Percentiles rank a stretch among this genome's conserved stretches.
Evolutionary conservation across 2,113 vertebrate genomes (phyloP).

Genomic region (Smithornis capensis): DNA sequence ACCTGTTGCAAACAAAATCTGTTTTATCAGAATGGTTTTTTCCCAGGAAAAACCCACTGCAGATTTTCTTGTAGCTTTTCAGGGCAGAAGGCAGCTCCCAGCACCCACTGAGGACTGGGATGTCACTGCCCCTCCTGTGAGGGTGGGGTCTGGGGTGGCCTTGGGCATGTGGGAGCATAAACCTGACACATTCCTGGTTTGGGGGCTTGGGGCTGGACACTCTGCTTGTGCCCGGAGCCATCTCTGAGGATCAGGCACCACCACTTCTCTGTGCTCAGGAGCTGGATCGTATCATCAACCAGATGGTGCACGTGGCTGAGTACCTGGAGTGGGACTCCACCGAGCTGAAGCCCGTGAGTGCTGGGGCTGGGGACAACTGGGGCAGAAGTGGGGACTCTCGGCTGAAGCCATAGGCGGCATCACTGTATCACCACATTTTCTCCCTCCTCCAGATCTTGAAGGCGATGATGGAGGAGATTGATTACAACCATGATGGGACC

Average conservation of each 20-base stretch:
- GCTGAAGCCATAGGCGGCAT: neutral
- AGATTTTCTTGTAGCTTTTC: neutral
- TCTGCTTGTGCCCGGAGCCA: accelerated
- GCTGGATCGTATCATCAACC: constrained; percentile 90
- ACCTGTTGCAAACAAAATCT: neutral
- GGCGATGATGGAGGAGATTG: constrained; percentile 85
- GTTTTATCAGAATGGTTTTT: neutral
- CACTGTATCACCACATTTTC: accelerated
- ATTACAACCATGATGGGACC: constrained; percentile 85
- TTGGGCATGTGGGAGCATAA: accelerated
- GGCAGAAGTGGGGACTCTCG: accelerated
- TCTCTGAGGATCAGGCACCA: accelerated
- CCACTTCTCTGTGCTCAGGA: constrained; percentile 65
- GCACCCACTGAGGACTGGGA: neutral
- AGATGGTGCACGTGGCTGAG: constrained; percentile 94
- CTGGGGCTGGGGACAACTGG: neutral
- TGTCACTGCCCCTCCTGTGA: accelerated
- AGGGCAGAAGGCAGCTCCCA: neutral
- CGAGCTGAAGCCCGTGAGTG: constrained; percentile 85
- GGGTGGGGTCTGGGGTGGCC: accelerated
- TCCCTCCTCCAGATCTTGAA: constrained; percentile 72
- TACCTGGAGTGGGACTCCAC: constrained; percentile 95
- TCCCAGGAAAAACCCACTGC: neutral
- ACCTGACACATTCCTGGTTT: accelerated
- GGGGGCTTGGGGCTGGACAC: neutral